These are phyloP conservation scores for Rousettus madagascariensis DNA, from an alignment of 2,797 vertebrate species.

Conservation along the genomic window DNA sequence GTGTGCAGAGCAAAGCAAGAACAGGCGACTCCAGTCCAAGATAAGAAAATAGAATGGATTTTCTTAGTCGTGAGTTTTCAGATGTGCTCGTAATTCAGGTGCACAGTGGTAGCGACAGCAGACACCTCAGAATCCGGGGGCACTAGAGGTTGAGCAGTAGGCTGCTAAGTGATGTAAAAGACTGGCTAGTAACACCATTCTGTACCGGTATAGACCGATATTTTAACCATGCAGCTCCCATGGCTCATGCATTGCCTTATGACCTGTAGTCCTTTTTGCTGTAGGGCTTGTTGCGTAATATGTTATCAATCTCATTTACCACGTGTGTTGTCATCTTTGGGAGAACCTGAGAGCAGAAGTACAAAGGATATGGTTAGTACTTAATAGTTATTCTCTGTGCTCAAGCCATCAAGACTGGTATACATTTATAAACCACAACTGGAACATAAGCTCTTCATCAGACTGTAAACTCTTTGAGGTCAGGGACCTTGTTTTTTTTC, in stretches of 20 bases:
- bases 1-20: conserved; percentile 79
- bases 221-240: conserved; percentile 86
- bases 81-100: conserved; percentile 82
- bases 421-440: neutral
- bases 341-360: conserved; percentile 91
- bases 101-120: conserved; percentile 83
- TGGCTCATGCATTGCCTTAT: conserved; percentile 85
- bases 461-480: neutral
- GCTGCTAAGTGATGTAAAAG: conserved; percentile 83
- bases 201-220: conserved; percentile 77
- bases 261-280: conserved; percentile 98
- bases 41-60: conserved; percentile 83
- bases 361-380: neutral
- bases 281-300: conserved; percentile 96
- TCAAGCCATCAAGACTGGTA: neutral
- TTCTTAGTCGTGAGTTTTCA: conserved; percentile 77
- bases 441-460: neutral
- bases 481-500: neutral
- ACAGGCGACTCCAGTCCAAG: conserved; percentile 70
- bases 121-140: conserved; percentile 83
- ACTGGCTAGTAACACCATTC: conserved; percentile 77
- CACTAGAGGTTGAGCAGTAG: conserved; percentile 82
- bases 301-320: conserved; percentile 96
- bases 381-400: neutral
- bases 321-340: conserved; percentile 98